Base-by-base conservation (phyloP, 2,113 vertebrate species). In the Lampris megalopsis region DNA sequence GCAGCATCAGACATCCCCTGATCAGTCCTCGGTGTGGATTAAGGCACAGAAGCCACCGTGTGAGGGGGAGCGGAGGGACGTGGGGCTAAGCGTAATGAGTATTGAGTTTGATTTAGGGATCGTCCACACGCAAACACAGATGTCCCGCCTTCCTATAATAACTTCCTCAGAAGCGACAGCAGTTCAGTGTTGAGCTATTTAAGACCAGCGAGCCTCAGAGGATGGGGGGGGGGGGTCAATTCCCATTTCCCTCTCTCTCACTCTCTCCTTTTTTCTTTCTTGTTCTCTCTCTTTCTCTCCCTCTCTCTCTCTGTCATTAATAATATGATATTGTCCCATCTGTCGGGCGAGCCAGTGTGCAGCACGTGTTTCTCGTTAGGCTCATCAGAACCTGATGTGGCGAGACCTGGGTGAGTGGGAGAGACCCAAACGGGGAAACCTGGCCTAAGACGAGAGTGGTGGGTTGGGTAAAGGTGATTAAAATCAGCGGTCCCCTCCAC, bases 321-420 rank as follows among this genome's bases (percentile, higher is more conserved):
- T 94, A 94, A 88, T 82, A 82, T 89, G 80, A 93, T 88, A 90
- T 88, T 91, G 89, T 93, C 90, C 90, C 90, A 91, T 93, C 92
- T 94, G 91, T 93, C 87, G 75, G 77, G 84, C 87, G 86, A 90
- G 90, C 87, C 78, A 89, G 85, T 77, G 67, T 66, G 83, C 71
- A 81, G 79, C 94, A 94, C 87, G 73, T 95, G 94, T 89, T 91
- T 93, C 84, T 71, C 83, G 80, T 95, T 94, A 93, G 71, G 60
- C 75, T 89, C 90, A 93, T 93, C 82, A 89, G 89, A 93, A 88
- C 87, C 87, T 88, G 85, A 92, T 93, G 92, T 91, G 61, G 69
- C 69, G 77, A 85, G 88, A 86, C 85, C 69, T 62, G 43, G 73
- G 79, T 53, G 64, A 90, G 50, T 11, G 52, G 73, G 53, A 75